Conservation (phyloP, 2,797 vertebrate species). For the Leptodactylus fallax region DNA sequence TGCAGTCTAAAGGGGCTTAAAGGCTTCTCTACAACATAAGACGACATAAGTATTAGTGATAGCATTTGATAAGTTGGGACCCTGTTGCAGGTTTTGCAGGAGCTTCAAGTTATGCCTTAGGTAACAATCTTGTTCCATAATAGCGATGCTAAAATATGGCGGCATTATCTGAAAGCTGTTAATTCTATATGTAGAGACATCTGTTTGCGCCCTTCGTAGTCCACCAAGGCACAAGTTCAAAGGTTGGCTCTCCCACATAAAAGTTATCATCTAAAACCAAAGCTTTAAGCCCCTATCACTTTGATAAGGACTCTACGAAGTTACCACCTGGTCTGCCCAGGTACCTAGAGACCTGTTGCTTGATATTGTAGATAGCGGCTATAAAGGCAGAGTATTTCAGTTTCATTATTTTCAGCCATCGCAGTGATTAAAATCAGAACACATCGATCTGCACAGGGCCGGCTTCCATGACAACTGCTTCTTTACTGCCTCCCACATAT, state of each 20-base stretch:
- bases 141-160: too few species aligned
- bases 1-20: too few species aligned
- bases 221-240: neutral
- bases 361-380: neutral
- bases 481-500: constrained; percentile 44
- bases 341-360: neutral
- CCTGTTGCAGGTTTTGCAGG: too few species aligned
- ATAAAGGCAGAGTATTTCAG: constrained; percentile 1
- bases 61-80: too few species aligned
- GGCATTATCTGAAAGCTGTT: too few species aligned
- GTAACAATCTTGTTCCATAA: too few species aligned
- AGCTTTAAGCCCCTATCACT: neutral
- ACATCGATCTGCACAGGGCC: constrained; percentile 24
- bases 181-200: too few species aligned
- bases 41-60: too few species aligned
- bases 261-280: neutral
- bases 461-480: constrained; percentile 41
- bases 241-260: neutral
- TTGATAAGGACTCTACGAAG: neutral
- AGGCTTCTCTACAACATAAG: too few species aligned
- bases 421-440: constrained; percentile 57
- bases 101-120: too few species aligned
- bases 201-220: too few species aligned
- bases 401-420: constrained; percentile 53
- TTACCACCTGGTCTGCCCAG: neutral